Evolutionary conservation across 1,140 invertebrate genomes (phyloP).

Genomic region (Atta colombica): DNA sequence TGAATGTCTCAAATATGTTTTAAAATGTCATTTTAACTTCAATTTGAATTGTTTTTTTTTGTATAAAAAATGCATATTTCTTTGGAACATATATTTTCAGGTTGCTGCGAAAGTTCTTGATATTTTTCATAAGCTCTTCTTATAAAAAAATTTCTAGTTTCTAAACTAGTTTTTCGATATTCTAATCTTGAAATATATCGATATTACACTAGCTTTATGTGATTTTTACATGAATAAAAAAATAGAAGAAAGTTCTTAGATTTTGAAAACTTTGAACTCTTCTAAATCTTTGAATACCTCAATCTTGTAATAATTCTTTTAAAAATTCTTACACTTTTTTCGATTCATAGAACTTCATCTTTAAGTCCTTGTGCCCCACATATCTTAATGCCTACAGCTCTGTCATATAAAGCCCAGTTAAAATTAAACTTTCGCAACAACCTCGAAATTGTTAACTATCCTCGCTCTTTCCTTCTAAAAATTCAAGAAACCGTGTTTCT

Average conservation of each 20-base stretch:
- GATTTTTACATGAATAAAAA: slow-evolving; percentile 20
- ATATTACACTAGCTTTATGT: background rate
- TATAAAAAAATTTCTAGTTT: slow-evolving; percentile 6
- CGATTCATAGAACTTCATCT: background rate
- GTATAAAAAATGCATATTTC: background rate
- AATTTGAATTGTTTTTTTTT: background rate
- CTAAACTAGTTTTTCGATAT: background rate
- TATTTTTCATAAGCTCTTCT: background rate
- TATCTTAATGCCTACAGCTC: background rate
- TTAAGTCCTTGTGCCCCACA: background rate
- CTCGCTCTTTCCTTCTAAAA: background rate
- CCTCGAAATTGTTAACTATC: background rate
- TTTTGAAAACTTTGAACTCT: slow-evolving; percentile 11
- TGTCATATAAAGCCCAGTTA: background rate
- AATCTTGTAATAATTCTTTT: slow-evolving; percentile 6
- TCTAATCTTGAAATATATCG: slow-evolving; percentile 1
- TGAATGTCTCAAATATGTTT: background rate
- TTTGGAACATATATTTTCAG: background rate
- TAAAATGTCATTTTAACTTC: slow-evolving; percentile 2
- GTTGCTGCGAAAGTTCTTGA: slow-evolving; percentile 27
- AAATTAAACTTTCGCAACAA: slow-evolving; percentile 39
- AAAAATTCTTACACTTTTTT: background rate
- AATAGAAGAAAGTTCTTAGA: slow-evolving; percentile 11
- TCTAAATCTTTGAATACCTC: background rate
- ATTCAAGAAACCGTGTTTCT: slow-evolving; percentile 23